phyloP scores from a whole-genome alignment of 2,888 invertebrate genomes.

The Tridacna crocea region DNA sequence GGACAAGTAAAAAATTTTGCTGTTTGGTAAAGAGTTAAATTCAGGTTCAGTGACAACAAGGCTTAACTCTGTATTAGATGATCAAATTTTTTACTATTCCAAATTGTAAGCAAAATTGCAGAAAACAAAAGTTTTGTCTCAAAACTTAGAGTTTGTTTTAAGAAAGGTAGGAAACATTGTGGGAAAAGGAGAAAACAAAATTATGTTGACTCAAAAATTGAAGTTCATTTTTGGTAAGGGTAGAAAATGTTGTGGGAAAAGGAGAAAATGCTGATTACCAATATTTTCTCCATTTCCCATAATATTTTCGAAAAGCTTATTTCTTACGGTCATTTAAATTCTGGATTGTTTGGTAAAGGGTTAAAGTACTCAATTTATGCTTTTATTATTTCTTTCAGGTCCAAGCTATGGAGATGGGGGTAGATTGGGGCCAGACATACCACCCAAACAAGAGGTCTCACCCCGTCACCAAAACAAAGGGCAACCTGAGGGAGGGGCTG shows the following conservation, averaged over 20 bases:
- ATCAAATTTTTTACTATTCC: neutral
- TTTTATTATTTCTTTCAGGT: neutral
- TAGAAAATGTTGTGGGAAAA: too few relatives aligned
- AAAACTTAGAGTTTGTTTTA: neutral
- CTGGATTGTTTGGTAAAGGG: too few relatives aligned
- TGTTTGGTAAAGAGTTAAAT: neutral
- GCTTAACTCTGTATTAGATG: too few relatives aligned
- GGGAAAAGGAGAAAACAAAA: too few relatives aligned
- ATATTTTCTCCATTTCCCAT: neutral
- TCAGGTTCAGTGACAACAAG: too few relatives aligned
- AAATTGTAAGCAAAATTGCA: neutral
- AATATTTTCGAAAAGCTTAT: too few relatives aligned
- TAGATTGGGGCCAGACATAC: constrained; percentile 19
- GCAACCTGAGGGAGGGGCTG: neutral
- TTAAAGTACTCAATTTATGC: neutral
- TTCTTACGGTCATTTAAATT: too few relatives aligned
- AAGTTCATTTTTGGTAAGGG: too few relatives aligned
- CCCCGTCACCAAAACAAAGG: neutral
- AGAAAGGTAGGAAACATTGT: too few relatives aligned
- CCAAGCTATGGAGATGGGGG: constrained; percentile 18
- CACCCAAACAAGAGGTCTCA: neutral
- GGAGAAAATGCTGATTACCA: neutral
- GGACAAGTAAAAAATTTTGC: too few relatives aligned
- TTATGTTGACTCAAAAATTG: too few relatives aligned
- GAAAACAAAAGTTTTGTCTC: neutral